Evolutionary conservation across 2,113 vertebrate species (phyloP), one percentile per base, ranked within the genome.

Genomic region (Colossoma macropomum): DNA sequence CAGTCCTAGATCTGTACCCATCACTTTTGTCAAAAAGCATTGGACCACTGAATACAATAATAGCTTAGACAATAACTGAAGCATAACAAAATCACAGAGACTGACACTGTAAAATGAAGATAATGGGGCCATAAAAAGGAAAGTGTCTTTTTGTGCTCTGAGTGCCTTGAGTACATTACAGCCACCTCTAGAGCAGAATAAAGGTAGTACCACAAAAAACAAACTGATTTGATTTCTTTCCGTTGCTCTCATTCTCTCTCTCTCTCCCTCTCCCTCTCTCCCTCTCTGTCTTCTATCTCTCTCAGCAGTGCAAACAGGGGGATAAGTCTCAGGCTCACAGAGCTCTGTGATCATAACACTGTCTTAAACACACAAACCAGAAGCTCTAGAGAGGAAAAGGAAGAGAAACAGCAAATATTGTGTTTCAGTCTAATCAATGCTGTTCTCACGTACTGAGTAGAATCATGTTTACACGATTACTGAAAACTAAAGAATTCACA

Each of bases 271-370:
- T 38, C 27, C 19, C 21, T 71, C 10, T 71, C 32, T 45, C 15
- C 41, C 38, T 71, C 34, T 59, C 59, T 16, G 0, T 69, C 16
- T 80, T 54, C 59, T 41, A 60, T 69, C 62, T 38, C 27, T 56
- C 59, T 50, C 48, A 21, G 15, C 41, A 86, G 80, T 85, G 84
- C 88, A 88, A 86, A 87, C 68, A 87, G 80, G 32, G 69, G 81
- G 41, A 90, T 38, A 3, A 38, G 7, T 38, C 7, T 70, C 56
- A 28, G 23, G 15, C 70, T 79, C 45, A 30, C 28, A 38, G 50
- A 72, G 27, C 80, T 41, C 28, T 30, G 28, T 21, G 54, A 79
- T 70, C 69, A 56, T 79, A 27, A 63, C 56, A n/a, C 17, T 12
- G 1, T n/a, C n/a, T 28, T 65, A 69, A 38, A 48, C 52, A 50